These are phyloP conservation scores for Cnemophilus loriae DNA, from an alignment of 2,113 vertebrate genomes.

Conservation along the genomic window DNA sequence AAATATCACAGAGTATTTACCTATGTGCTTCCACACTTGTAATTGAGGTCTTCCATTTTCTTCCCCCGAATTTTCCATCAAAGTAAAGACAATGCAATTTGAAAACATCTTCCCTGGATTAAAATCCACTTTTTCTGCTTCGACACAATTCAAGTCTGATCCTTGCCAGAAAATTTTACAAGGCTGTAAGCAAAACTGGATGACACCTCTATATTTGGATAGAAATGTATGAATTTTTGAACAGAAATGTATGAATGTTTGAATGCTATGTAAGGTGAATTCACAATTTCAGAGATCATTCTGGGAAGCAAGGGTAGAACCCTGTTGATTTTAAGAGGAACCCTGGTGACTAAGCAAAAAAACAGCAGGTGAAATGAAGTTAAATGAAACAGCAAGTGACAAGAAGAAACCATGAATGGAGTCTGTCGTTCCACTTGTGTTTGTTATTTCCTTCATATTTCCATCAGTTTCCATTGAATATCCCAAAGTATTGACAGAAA, in stretches of 20 bases:
- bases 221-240: neutral
- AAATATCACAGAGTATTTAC: conserved; percentile 20
- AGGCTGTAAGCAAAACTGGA: neutral
- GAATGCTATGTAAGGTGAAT: rapidly evolving
- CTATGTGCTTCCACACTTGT: neutral
- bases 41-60: conserved; percentile 1
- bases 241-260: neutral
- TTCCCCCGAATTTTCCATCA: neutral
- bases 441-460: neutral
- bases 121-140: neutral
- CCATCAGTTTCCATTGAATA: neutral
- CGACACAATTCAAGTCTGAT: neutral
- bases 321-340: neutral
- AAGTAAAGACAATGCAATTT: neutral
- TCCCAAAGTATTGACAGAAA: neutral
- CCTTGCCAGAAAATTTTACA: neutral
- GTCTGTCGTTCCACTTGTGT: neutral
- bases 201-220: neutral
- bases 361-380: neutral
- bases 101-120: neutral
- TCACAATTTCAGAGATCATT: neutral
- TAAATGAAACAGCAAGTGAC: neutral
- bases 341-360: neutral
- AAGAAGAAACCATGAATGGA: neutral
- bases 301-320: neutral